phyloP scores from a whole-genome alignment of 2,113 vertebrate genomes.

The Dipodomys merriami region DNA sequence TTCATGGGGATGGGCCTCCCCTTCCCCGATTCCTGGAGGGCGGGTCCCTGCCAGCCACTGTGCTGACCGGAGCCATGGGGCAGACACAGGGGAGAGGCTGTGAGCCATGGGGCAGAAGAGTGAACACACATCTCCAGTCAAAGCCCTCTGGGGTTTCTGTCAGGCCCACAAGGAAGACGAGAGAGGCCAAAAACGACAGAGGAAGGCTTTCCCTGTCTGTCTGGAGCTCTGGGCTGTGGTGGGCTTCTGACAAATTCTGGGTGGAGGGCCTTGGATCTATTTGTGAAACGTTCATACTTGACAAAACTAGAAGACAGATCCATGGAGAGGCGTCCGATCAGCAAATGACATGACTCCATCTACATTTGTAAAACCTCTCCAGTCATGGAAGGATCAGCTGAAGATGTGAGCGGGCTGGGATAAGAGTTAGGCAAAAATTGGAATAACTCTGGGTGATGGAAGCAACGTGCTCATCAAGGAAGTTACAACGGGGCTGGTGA shows the following conservation, averaged over 20 bases:
- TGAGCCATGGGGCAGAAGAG: background rate
- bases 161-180: background rate
- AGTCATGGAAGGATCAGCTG: background rate
- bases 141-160: background rate
- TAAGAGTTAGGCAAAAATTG: background rate
- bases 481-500: background rate
- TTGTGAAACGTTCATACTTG: background rate
- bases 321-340: background rate
- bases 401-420: background rate
- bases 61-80: too few relatives aligned
- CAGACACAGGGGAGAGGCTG: too few relatives aligned
- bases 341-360: background rate
- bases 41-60: too few relatives aligned
- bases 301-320: background rate
- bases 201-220: background rate
- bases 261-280: background rate
- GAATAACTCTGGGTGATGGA: background rate
- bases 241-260: background rate
- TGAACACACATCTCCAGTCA: background rate
- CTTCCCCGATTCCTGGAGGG: too few relatives aligned
- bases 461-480: background rate
- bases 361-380: background rate
- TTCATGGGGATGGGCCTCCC: too few relatives aligned
- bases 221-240: background rate
- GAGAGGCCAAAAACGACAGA: background rate